A percentile compares a stretch with the other conserved stretches of the same genome.
phyloP scores from a whole-genome alignment of 2,797 vertebrate genomes.

The Hippopotamyrus pictus region DNA sequence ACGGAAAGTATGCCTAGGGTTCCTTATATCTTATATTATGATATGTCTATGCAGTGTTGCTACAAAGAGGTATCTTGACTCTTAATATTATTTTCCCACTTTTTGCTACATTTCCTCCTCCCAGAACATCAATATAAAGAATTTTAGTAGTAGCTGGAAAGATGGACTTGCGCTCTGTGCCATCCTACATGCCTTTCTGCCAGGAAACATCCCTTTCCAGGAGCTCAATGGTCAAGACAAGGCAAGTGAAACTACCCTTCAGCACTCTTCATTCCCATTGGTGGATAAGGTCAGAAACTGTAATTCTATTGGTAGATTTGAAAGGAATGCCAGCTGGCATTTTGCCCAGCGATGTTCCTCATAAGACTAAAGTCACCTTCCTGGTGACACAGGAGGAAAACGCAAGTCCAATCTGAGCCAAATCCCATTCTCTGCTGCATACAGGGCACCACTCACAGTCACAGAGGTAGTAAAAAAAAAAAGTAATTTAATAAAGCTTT shows the following conservation, averaged over 20 bases:
- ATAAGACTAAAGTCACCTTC: background rate
- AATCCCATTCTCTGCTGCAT: background rate
- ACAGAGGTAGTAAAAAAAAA: background rate
- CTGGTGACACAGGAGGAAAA: background rate
- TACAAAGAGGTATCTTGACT: background rate
- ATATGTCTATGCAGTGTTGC: background rate
- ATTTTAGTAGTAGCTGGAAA: slow-evolving; percentile 99
- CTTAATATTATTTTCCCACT: background rate
- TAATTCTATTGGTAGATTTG: background rate
- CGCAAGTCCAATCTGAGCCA: background rate
- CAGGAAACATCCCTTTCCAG: slow-evolving; percentile 91
- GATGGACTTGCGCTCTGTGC: slow-evolving; percentile 94
- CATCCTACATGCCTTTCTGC: slow-evolving; percentile 90
- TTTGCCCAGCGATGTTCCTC: background rate
- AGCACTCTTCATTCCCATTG: background rate
- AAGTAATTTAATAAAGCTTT: background rate
- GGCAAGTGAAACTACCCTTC: slow-evolving; percentile 53
- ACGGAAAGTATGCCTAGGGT: background rate
- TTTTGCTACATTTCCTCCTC: slow-evolving; percentile 13
- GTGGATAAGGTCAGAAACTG: background rate
- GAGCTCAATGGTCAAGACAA: slow-evolving; percentile 89
- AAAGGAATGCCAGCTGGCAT: background rate
- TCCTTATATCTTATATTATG: background rate
- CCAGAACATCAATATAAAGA: slow-evolving; percentile 97
- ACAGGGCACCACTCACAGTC: background rate